phyloP scores from a whole-genome alignment of 2,113 vertebrate species.

The Leptocoma aspasia region DNA sequence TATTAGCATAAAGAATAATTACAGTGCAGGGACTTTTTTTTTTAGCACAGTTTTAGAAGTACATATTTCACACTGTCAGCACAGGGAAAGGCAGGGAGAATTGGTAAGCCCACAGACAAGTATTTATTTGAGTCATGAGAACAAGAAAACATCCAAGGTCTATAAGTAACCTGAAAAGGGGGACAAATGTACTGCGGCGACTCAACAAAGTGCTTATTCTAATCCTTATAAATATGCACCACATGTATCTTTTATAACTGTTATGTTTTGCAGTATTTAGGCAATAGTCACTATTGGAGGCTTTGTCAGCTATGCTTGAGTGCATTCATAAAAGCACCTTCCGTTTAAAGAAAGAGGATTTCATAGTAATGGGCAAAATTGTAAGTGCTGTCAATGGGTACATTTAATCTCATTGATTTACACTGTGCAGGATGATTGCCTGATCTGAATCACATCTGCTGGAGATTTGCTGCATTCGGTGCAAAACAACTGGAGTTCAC shows the following conservation, averaged over 20 bases:
- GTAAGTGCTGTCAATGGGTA: slow-evolving; percentile 54
- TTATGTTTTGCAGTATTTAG: slow-evolving; percentile 55
- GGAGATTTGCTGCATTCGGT: neutral
- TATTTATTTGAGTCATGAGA: neutral
- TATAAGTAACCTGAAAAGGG: slow-evolving; percentile 7
- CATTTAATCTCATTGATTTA: slow-evolving; percentile 61
- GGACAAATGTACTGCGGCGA: neutral
- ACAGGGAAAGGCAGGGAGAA: neutral
- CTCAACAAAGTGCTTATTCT: slow-evolving; percentile 38
- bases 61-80: neutral
- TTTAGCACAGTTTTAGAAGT: neutral
- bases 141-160: neutral
- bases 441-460: slow-evolving; percentile 15
- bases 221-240: slow-evolving; percentile 51
- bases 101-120: neutral
- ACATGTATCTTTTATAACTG: slow-evolving; percentile 31
- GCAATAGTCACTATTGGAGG: neutral
- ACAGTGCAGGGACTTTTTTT: neutral
- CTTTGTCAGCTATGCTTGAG: slow-evolving; percentile 52
- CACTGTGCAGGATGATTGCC: neutral
- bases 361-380: slow-evolving; percentile 47
- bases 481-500: neutral
- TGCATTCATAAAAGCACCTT: slow-evolving; percentile 44
- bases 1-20: slow-evolving; percentile 54
- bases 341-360: slow-evolving; percentile 44